Base-by-base conservation (phyloP, 2,888 invertebrate species). In the Steinernema scapterisci region DNA sequence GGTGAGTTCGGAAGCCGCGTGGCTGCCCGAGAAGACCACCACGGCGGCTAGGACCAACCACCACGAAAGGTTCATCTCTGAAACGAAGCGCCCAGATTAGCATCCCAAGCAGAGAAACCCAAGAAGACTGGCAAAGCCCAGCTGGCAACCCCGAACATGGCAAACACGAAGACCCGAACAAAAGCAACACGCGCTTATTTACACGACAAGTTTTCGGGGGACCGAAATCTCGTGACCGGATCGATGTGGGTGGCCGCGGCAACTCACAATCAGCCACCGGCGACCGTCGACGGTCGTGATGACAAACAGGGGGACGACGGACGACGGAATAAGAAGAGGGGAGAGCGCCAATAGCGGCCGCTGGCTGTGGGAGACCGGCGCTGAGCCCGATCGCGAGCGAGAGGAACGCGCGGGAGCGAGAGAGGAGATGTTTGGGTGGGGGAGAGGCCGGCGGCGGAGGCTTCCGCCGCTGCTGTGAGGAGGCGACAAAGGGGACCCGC, bases 61-160 rank as follows among this genome's bases (percentile, higher is more conserved):
- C 21, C 23, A 52, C 21, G 52, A 52, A 23, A 52, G 52, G 23
- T 52, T 52, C 52, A 52, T 52, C 21, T 48, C 52, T 52, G 21
- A 11, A 52, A 21, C 16, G 21, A 23, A 1, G 13, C 48, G 19
- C 21, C 21, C 6, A 21, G n/a, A 48, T 19, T 48, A 16, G 48
- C n/a, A 48, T 48, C 48, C n/a, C n/a, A 5, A 19, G 5, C n/a
- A 6, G n/a, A 21, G 19, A 48, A 19, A 52, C 52, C 9, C 52
- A 9, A 21, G 11, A 11, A n/a, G 21, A n/a, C 23, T 23, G 19
- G 7, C 2, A 23, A 21, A 11, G 52, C 6, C 21, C 21, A 11
- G 7, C 2, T 9, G n/a, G 52, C 19, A 7, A 9, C 11, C 19
- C n/a, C 48, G 19, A 52, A 52, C n/a, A 52, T 21, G 52, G 21